phyloP scores from a whole-genome alignment of 2,113 vertebrate species.

The Charadrius vociferus region DNA sequence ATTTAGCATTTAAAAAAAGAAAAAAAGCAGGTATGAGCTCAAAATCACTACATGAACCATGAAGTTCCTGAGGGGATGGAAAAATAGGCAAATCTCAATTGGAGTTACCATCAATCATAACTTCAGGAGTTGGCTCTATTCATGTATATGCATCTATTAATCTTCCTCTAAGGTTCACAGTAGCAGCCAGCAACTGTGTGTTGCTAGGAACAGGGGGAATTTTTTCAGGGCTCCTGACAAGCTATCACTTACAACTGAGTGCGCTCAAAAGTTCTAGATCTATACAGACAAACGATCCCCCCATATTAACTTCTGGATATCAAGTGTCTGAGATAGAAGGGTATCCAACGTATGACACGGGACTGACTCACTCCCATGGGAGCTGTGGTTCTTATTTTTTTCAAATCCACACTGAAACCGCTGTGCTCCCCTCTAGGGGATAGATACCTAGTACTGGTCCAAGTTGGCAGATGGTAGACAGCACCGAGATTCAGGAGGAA shows the following conservation, averaged over 20 bases:
- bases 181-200: background rate
- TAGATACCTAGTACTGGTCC: background rate
- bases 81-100: background rate
- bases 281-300: background rate
- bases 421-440: background rate
- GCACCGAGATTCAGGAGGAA: background rate
- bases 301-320: background rate
- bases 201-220: background rate
- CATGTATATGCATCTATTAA: background rate
- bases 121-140: background rate
- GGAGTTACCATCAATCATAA: background rate
- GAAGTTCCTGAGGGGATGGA: background rate
- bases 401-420: background rate
- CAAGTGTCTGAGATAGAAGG: background rate
- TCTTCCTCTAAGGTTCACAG: background rate
- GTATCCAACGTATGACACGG: background rate
- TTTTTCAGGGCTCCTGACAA: background rate
- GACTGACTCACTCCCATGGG: background rate
- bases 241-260: background rate
- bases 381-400: background rate
- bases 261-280: background rate
- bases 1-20: background rate
- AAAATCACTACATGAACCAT: background rate
- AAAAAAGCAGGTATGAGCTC: background rate
- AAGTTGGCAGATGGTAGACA: background rate